Percentiles rank a stretch among this genome's conserved stretches.
Conservation (phyloP, 2,888 invertebrate species). For the Drosophila meridiana region DNA sequence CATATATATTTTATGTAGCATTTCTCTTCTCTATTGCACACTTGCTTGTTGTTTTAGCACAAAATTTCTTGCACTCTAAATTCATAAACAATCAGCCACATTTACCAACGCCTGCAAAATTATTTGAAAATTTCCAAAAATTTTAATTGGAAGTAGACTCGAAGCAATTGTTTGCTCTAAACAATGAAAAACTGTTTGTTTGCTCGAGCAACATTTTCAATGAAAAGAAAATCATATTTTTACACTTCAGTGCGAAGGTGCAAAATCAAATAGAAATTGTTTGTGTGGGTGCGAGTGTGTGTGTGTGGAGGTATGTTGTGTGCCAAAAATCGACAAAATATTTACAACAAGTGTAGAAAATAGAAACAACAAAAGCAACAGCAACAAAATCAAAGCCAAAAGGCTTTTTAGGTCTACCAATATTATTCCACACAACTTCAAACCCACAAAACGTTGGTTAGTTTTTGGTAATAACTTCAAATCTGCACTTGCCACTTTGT, state of each 20-base stretch:
- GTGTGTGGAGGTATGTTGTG: constrained; percentile 17
- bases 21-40: too few species aligned
- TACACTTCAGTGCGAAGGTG: constrained; percentile 13
- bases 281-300: constrained; percentile 24
- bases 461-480: constrained; percentile 84
- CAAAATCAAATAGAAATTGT: constrained; percentile 16
- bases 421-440: constrained; percentile 84
- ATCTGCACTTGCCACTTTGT: constrained; percentile 83
- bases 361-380: constrained; percentile 32
- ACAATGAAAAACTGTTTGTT: background rate
- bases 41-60: too few species aligned
- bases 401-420: constrained; percentile 83
- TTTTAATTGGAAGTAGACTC: background rate
- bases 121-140: background rate
- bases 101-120: background rate
- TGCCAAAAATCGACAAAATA: constrained; percentile 57
- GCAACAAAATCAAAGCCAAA: constrained; percentile 61
- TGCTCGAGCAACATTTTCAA: background rate
- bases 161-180: background rate
- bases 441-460: constrained; percentile 84
- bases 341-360: constrained; percentile 40
- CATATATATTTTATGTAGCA: too few species aligned
- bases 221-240: background rate
- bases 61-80: background rate
- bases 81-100: background rate